Base-by-base conservation (phyloP, 2,113 vertebrate genomes). In the Fregetta grallaria region DNA sequence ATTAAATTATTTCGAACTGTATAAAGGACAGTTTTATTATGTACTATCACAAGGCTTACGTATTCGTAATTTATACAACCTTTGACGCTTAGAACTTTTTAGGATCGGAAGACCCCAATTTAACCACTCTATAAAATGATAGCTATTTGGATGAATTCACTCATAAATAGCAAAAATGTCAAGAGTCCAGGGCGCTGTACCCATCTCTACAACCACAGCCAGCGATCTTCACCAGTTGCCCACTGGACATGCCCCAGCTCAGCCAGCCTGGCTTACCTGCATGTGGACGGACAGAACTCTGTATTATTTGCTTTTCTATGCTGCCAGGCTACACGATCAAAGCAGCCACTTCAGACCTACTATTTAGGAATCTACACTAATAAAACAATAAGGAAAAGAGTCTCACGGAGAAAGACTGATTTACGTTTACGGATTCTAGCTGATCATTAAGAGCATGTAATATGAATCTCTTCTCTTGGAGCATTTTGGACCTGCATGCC, bases 281-380 rank as follows among this genome's bases (percentile, higher is more conserved):
- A 25, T 0, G 0, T 2, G 52, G 19, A 7, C 4, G 26, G 29
- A 52, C 36, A 75, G 27, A 52, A 66, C n/a, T 14, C 55, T 30
- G 0, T 1, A 23, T 13, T 1, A 61, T 38, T n/a, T 17, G 13
- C 7, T 30, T 15, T 45, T 72, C 73, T 50, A 32, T 7, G 13
- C 15, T 77, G 74, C 62, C 45, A 49, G 34, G 11, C 6, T 15
- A 26, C 21, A 10, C 2, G 30, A 61, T 26, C 44, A 67, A 63
- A 26, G 38, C 55, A 29, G 63, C 23, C 62, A 17, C 49, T 72
- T 29, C 42, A 75, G 40, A 44, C 26, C 38, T 20, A 29, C 27
- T 47, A 2, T 4, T 23, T 11, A 49, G 49, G 47, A 44, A 59
- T 13, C 25, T 10, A 8, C 11, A 23, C 27, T 2, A n/a, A 29